Percentiles rank a stretch among this genome's conserved stretches.
Evolutionary conservation across 2,888 invertebrate species (phyloP).

Genomic region (Chironomus riparius): DNA sequence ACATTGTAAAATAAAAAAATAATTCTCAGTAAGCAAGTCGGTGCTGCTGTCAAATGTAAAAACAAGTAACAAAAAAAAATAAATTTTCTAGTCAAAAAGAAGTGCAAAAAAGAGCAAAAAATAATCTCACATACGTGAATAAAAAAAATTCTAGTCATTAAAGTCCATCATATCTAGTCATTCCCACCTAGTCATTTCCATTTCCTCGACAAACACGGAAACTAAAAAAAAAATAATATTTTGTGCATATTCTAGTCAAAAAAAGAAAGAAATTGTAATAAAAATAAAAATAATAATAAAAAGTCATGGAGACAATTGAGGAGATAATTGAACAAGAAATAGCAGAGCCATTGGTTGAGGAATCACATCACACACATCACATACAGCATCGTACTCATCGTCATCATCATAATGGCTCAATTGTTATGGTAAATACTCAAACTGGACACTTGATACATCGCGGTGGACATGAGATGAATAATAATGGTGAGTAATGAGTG

Average conservation of each 20-base stretch:
- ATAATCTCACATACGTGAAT: too few species aligned
- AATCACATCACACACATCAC: slow-evolving; percentile 29
- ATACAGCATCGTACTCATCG: slow-evolving; percentile 44
- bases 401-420: slow-evolving; percentile 40
- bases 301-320: slow-evolving; percentile 48
- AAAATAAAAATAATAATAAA: not conserved
- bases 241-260: not conserved
- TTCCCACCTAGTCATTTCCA: too few species aligned
- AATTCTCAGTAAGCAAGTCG: too few species aligned
- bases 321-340: slow-evolving; percentile 51
- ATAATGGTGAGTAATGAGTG: slow-evolving; percentile 10
- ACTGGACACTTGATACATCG: slow-evolving; percentile 24
- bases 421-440: slow-evolving; percentile 37
- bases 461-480: slow-evolving; percentile 21
- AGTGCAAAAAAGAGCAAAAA: too few species aligned
- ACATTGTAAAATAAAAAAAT: too few species aligned
- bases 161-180: too few species aligned
- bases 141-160: too few species aligned
- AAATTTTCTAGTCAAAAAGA: too few species aligned
- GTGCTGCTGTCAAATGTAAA: too few species aligned
- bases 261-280: not conserved
- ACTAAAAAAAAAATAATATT: too few species aligned
- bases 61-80: too few species aligned
- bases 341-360: slow-evolving; percentile 43
- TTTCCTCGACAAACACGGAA: too few species aligned